A percentile compares a stretch with the other conserved stretches of the same genome.
Conservation (phyloP, 2,888 invertebrate species). For the Brenthis hecate region DNA sequence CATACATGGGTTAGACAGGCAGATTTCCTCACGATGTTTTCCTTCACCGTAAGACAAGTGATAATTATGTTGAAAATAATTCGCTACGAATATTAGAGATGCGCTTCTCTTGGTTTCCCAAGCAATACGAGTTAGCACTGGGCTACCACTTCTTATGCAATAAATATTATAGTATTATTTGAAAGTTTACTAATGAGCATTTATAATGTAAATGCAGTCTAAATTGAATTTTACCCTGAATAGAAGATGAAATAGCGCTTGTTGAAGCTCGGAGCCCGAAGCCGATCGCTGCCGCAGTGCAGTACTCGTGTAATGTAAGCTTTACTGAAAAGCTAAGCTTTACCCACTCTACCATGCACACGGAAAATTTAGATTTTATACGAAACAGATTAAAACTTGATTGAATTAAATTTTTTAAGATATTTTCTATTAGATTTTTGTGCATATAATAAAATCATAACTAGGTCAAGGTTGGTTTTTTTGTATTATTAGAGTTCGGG, state of each 20-base stretch:
- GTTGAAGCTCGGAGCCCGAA: neutral
- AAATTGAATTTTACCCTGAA: constrained; percentile 5
- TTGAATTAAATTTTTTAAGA: neutral
- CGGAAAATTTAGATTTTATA: constrained; percentile 4
- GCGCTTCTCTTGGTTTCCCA: no score
- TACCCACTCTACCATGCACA: constrained; percentile 3
- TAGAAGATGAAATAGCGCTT: neutral
- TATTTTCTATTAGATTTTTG: neutral
- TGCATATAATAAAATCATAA: neutral
- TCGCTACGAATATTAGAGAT: no score
- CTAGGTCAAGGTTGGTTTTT: no score
- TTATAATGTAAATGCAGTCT: constrained; percentile 1
- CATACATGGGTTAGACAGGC: no score
- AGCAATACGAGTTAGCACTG: no score
- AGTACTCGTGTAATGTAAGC: constrained; percentile 10
- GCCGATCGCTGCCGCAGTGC: constrained; percentile 6
- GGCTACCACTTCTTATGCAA: neutral
- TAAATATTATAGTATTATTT: neutral
- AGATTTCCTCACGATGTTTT: no score
- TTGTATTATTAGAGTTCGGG: no score
- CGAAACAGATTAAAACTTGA: neutral
- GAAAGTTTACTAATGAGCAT: neutral
- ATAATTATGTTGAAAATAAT: no score
- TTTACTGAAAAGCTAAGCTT: constrained; percentile 11
- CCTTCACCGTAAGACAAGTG: no score